phyloP scores from a whole-genome alignment of 2,113 vertebrate species.

The Eolophus roseicapilla region DNA sequence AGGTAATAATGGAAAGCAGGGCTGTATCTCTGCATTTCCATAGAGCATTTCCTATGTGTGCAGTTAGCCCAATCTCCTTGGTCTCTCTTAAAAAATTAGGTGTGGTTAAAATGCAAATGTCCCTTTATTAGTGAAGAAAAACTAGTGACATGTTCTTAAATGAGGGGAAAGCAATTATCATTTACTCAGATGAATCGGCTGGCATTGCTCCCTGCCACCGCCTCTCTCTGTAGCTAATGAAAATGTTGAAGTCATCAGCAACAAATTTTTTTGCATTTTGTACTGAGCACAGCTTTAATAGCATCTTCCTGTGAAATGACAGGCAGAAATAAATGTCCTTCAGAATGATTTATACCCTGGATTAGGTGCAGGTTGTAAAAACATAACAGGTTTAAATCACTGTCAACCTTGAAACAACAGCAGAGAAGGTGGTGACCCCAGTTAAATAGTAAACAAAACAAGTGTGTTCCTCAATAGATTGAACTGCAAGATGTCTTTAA shows the following conservation, averaged over 20 bases:
- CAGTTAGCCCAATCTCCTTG: background rate
- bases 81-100: background rate
- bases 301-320: constrained; percentile 37
- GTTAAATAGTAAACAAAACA: constrained; percentile 1
- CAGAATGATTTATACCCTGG: constrained; percentile 51
- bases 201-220: background rate
- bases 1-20: background rate
- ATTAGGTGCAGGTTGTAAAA: constrained; percentile 42
- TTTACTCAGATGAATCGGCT: background rate
- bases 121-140: background rate
- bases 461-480: background rate
- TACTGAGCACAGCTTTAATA: constrained; percentile 15
- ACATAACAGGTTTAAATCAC: constrained; percentile 57
- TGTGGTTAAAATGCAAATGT: background rate
- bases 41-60: background rate
- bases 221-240: background rate
- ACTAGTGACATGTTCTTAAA: background rate
- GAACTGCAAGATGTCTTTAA: background rate
- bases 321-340: constrained; percentile 55
- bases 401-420: constrained; percentile 42
- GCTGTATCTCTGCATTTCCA: fast-evolving
- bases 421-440: background rate
- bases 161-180: background rate
- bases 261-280: background rate
- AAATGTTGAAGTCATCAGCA: background rate